phyloP scores from a whole-genome alignment of 2,797 vertebrate genomes.

The Notolabrus celidotus region DNA sequence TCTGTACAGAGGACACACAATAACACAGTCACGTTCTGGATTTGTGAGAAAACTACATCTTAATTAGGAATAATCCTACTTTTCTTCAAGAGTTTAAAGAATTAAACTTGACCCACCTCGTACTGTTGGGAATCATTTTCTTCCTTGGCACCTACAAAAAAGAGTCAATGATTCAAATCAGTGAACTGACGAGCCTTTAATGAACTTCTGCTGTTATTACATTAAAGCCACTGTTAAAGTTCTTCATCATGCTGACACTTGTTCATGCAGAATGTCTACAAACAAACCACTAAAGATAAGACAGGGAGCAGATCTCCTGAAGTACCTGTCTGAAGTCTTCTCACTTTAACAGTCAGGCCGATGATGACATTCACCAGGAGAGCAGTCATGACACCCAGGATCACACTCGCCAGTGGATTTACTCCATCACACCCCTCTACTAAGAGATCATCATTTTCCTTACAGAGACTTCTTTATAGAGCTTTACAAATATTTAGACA shows the following conservation, averaged over 20 bases:
- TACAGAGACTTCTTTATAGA: too few relatives aligned
- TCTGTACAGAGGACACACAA: neutral
- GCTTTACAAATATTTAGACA: too few relatives aligned
- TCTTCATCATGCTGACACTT: neutral
- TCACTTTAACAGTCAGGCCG: neutral
- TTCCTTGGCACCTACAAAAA: neutral
- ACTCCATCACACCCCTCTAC: neutral
- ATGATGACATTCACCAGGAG: neutral
- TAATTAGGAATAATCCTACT: too few relatives aligned
- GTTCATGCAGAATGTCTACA: too few relatives aligned
- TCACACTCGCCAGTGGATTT: neutral
- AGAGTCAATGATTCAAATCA: neutral
- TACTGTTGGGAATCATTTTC: neutral
- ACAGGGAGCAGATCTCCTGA: neutral
- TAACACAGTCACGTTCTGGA: neutral
- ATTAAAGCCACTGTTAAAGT: neutral
- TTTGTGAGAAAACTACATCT: neutral
- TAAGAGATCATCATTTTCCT: too few relatives aligned
- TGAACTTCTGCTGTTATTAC: neutral
- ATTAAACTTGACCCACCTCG: neutral
- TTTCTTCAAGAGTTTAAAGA: neutral
- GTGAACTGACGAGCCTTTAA: neutral
- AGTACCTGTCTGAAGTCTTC: conserved; percentile 1
- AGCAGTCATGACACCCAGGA: neutral
- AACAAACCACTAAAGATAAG: neutral